Conservation (phyloP, 2,797 vertebrate species). For the Ispidina picta region DNA sequence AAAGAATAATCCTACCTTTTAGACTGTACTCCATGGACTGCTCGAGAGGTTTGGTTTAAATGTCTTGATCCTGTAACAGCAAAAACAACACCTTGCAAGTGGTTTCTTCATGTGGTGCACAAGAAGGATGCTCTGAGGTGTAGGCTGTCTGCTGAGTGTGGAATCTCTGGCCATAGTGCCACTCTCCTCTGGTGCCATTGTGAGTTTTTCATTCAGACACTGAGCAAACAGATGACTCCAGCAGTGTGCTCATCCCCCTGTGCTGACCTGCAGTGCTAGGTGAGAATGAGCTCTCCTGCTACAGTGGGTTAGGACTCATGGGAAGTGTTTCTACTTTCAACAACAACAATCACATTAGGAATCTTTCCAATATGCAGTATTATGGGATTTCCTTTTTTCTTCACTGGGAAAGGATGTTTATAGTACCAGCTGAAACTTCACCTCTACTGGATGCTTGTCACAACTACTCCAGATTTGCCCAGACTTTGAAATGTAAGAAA, state of each 20-base stretch:
- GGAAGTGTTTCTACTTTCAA: slow-evolving; percentile 7
- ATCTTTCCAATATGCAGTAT: slow-evolving; percentile 6
- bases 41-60: slow-evolving; percentile 41
- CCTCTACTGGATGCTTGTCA: not conserved
- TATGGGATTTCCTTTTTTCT: not conserved
- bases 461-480: not conserved
- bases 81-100: slow-evolving; percentile 6
- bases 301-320: not conserved
- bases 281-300: slow-evolving; percentile 2
- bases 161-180: not conserved
- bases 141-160: not conserved
- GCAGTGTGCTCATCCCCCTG: slow-evolving; percentile 15
- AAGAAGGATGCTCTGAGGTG: not conserved
- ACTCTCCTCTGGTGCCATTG: not conserved
- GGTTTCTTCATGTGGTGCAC: not conserved
- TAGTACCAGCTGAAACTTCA: not conserved
- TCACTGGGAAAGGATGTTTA: not conserved
- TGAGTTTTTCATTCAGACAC: slow-evolving; percentile 20
- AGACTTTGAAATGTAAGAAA: not conserved
- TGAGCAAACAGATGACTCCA: slow-evolving; percentile 1
- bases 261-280: slow-evolving; percentile 47
- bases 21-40: slow-evolving; percentile 24
- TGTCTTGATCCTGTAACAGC: slow-evolving; percentile 55
- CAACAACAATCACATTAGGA: not conserved
- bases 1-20: slow-evolving; percentile 46